These are phyloP conservation scores for Turritopsis dohrnii DNA, from an alignment of 30 jellyfish, hydroid and myxozoan genomes.

Conservation along the genomic window DNA sequence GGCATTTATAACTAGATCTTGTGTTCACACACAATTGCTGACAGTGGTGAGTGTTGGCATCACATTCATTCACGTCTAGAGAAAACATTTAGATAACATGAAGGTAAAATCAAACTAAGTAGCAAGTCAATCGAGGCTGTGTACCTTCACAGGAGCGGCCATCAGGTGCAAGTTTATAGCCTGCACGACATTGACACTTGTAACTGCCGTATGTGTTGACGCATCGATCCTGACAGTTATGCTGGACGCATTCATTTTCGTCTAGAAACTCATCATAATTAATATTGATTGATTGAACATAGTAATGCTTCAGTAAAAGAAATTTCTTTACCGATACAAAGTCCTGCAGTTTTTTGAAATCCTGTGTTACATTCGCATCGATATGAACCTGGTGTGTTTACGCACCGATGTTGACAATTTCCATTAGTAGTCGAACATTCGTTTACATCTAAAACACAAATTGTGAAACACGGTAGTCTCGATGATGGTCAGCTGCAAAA, in stretches of 20 bases:
- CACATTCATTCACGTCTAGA: slow-evolving; percentile 78
- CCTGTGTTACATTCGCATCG: slow-evolving; percentile 30
- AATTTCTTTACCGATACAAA: neutral
- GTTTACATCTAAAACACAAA: slow-evolving; percentile 22
- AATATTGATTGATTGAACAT: neutral
- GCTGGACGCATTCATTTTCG: neutral
- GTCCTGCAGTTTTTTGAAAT: slow-evolving; percentile 34
- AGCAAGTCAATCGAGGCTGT: neutral
- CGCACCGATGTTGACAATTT: slow-evolving; percentile 35
- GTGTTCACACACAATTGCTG: slow-evolving; percentile 66
- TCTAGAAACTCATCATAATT: neutral
- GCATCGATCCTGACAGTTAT: slow-evolving; percentile 38
- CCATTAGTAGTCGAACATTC: slow-evolving; percentile 33
- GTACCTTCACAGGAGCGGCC: slow-evolving; percentile 82
- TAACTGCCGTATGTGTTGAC: slow-evolving; percentile 29
- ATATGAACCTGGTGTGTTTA: slow-evolving; percentile 26
- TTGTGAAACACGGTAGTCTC: no score
- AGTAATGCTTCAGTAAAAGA: neutral
- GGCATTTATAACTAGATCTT: slow-evolving; percentile 64
- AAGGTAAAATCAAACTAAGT: neutral
- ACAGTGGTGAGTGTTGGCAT: slow-evolving; percentile 52
- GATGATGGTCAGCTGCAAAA: neutral
- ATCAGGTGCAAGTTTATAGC: slow-evolving; percentile 43
- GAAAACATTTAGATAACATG: neutral
- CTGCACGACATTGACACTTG: slow-evolving; percentile 29